These are phyloP conservation scores for Chlamydotis undulata DNA, from an alignment of 2,113 vertebrate species.

Conservation along the genomic window DNA sequence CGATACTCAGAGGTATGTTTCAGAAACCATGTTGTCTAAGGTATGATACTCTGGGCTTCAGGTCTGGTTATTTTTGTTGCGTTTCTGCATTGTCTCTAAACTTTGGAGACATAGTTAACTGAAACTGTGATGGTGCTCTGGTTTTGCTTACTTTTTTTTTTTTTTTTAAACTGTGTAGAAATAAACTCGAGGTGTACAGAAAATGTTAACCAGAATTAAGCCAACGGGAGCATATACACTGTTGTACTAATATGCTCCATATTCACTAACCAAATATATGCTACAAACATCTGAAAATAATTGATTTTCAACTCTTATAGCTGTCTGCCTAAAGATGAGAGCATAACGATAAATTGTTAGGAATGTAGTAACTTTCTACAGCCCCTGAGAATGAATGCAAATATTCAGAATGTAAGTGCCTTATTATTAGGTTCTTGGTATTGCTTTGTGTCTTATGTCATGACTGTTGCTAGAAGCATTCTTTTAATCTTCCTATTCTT, in stretches of 20 bases:
- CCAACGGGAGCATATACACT: not conserved
- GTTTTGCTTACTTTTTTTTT: not conserved
- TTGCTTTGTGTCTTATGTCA: not conserved
- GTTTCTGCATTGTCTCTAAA: not conserved
- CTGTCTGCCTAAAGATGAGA: not conserved
- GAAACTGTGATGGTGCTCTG: not conserved
- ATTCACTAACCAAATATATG: not conserved
- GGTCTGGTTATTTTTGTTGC: not conserved
- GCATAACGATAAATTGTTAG: not conserved
- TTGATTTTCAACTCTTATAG: not conserved
- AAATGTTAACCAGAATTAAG: not conserved
- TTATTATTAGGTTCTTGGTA: not conserved
- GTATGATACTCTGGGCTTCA: not conserved
- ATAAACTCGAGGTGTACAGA: not conserved
- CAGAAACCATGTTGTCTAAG: not conserved
- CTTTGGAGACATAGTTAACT: not conserved
- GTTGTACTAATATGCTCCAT: not conserved
- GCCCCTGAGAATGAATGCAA: not conserved
- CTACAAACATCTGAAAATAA: not conserved
- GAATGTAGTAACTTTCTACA: not conserved
- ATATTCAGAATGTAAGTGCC: not conserved
- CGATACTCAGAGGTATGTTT: not conserved
- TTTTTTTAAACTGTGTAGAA: not conserved
- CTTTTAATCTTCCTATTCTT: not conserved
- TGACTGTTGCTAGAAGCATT: not conserved